Percentiles rank a stretch among this genome's conserved stretches.
Conservation (phyloP, 2,888 invertebrate species). For the Timema podura region DNA sequence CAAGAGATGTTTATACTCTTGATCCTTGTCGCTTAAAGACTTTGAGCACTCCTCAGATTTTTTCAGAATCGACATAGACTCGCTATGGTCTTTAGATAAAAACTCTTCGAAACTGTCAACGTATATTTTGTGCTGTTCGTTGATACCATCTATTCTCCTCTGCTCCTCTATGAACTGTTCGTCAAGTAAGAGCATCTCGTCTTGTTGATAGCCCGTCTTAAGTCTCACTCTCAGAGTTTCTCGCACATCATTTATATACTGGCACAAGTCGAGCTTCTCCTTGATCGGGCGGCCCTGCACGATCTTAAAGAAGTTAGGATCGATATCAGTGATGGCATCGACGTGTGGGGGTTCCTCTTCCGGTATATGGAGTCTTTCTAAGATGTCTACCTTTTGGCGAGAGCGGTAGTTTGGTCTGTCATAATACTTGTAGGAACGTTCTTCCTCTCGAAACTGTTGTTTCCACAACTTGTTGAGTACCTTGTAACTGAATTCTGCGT, state of each 20-base stretch:
- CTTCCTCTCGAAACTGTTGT: conserved; percentile 6
- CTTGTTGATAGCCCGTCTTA: conserved; percentile 41
- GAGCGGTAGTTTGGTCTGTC: conserved; percentile 18
- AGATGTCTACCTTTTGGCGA: conserved; percentile 20
- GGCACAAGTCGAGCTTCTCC: conserved; percentile 54
- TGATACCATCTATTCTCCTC: neutral
- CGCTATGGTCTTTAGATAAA: conserved; percentile 56
- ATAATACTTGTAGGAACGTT: neutral
- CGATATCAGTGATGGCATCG: conserved; percentile 56
- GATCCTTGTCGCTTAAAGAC: conserved; percentile 46
- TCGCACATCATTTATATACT: conserved; percentile 54
- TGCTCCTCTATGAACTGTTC: conserved; percentile 12
- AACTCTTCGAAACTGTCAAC: conserved; percentile 57
- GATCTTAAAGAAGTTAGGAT: conserved; percentile 60
- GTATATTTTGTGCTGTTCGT: conserved; percentile 48
- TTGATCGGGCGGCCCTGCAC: conserved; percentile 58
- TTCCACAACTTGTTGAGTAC: conserved; percentile 37
- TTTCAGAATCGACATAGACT: conserved; percentile 54
- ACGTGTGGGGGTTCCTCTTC: conserved; percentile 42
- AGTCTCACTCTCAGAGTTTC: conserved; percentile 51
- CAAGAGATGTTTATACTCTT: conserved; percentile 48
- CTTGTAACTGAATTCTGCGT: conserved; percentile 46
- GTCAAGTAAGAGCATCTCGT: conserved; percentile 19
- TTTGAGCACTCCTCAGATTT: conserved; percentile 49
- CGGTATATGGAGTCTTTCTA: conserved; percentile 44